These are phyloP conservation scores for Diarsia brunnea DNA, from an alignment of 2,888 invertebrate species.

Conservation along the genomic window DNA sequence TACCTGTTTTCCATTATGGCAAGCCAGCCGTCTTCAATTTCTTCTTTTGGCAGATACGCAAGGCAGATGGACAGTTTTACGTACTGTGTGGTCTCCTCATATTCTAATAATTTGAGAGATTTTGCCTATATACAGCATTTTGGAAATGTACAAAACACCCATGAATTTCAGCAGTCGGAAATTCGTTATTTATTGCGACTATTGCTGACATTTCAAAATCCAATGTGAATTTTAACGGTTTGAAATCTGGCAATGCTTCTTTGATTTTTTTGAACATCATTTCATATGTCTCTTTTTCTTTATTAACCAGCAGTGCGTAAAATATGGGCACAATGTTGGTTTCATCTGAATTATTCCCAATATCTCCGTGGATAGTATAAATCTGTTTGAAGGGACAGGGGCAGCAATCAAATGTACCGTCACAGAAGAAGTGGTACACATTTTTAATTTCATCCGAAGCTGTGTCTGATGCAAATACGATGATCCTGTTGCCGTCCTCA, in stretches of 20 bases:
- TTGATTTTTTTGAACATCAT: constrained; percentile 41
- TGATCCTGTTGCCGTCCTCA: no score
- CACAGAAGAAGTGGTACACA: no score
- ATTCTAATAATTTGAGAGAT: constrained; percentile 26
- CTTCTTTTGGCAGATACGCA: constrained; percentile 43
- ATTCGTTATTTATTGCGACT: constrained; percentile 33
- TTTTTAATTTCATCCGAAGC: no score
- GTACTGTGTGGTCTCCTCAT: constrained; percentile 37
- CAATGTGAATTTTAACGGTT: constrained; percentile 39
- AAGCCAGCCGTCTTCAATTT: constrained; percentile 46
- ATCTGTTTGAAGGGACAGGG: no score
- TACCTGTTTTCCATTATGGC: constrained; percentile 45
- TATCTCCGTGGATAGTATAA: no score
- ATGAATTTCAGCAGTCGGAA: constrained; percentile 29
- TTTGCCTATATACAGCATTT: constrained; percentile 33
- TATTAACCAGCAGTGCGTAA: no score
- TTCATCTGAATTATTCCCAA: no score
- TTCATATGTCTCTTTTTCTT: no score
- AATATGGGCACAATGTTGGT: no score
- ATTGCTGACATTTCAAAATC: constrained; percentile 43
- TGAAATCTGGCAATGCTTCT: constrained; percentile 33
- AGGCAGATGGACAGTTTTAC: constrained; percentile 33
- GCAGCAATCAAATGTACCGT: no score
- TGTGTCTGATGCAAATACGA: no score
- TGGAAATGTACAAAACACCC: constrained; percentile 46